Conservation (phyloP, 2,113 vertebrate genomes). For the Mus spicilegus region DNA sequence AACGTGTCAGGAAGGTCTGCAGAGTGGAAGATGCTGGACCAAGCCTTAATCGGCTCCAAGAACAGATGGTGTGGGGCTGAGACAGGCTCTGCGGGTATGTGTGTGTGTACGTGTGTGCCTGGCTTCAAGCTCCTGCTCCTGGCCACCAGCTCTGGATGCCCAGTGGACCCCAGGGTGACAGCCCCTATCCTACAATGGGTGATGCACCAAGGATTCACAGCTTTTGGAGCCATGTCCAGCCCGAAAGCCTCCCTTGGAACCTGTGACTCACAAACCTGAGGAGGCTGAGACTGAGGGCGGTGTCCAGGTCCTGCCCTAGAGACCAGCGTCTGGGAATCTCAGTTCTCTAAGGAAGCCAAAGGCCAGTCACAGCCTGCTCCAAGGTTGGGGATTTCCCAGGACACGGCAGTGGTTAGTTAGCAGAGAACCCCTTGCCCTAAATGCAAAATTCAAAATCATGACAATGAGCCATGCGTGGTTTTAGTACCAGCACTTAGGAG, state of each 20-base stretch:
- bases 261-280: neutral
- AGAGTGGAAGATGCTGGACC: rapidly evolving
- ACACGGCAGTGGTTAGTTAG: rapidly evolving
- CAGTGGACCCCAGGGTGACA: neutral
- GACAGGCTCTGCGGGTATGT: neutral
- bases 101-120: too few species aligned
- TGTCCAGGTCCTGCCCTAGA: neutral
- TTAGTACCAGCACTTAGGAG: neutral
- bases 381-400: neutral
- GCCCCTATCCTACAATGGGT: neutral
- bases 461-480: neutral
- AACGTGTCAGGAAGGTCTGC: neutral
- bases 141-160: neutral
- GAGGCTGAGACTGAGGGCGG: neutral
- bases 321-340: neutral
- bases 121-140: neutral
- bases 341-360: neutral
- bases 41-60: neutral
- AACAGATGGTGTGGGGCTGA: neutral
- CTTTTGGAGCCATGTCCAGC: neutral
- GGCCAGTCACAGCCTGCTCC: neutral
- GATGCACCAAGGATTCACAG: rapidly evolving
- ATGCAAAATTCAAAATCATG: neutral
- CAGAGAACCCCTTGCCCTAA: neutral
- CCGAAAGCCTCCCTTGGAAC: rapidly evolving